Conservation (phyloP, 2,113 vertebrate species). For the Zosterops hypoxanthus region DNA sequence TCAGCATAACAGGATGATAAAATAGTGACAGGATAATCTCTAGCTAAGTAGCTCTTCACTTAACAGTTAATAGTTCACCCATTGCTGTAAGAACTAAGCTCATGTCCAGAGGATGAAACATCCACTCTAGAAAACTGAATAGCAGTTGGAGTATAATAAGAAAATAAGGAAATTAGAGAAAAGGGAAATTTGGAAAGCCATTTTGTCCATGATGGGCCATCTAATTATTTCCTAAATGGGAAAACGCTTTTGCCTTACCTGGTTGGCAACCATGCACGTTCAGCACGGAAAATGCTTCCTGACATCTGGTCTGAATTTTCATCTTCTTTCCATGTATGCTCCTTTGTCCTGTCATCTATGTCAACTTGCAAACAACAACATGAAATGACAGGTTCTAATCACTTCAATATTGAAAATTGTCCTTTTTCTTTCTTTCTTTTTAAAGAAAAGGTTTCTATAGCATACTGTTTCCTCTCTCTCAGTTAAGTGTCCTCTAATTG, state of each 20-base stretch:
- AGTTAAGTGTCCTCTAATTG: constrained; percentile 26
- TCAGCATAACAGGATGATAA: background rate
- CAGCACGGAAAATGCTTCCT: constrained; percentile 26
- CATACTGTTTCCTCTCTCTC: background rate
- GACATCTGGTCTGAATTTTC: constrained; percentile 72
- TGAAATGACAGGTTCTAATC: constrained; percentile 25
- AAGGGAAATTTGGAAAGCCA: constrained; percentile 13
- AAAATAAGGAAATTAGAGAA: constrained; percentile 7
- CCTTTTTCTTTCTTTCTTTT: background rate
- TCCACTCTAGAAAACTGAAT: background rate
- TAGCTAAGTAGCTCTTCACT: background rate
- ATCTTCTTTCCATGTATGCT: constrained; percentile 21
- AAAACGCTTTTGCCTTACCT: constrained; percentile 57
- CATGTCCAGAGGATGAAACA: background rate
- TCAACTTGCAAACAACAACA: constrained; percentile 38
- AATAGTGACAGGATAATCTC: background rate
- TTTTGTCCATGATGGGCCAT: background rate
- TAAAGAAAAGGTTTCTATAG: background rate
- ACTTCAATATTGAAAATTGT: constrained; percentile 28
- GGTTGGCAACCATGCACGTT: constrained; percentile 12
- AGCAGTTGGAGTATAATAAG: background rate
- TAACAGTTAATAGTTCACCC: background rate
- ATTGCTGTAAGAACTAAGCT: background rate
- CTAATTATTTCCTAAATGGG: constrained; percentile 61
- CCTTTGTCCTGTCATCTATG: constrained; percentile 51